A percentile compares a stretch with the other conserved stretches of the same genome.
Conservation (phyloP, 2,113 vertebrate genomes). For the Perccottus glenii region DNA sequence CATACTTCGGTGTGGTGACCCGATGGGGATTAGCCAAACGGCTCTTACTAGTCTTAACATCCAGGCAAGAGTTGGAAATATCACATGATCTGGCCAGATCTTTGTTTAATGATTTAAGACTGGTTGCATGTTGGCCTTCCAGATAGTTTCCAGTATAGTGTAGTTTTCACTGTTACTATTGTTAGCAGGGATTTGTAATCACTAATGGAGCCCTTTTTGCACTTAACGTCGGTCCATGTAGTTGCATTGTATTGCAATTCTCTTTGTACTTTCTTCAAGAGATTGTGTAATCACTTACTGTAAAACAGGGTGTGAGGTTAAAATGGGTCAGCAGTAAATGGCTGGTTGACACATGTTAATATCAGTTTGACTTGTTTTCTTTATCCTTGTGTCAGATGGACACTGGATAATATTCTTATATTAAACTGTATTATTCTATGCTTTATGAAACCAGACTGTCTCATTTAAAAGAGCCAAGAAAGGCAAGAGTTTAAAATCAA, state of each 20-base stretch:
- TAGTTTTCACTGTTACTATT: neutral
- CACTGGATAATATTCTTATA: slow-evolving; percentile 8
- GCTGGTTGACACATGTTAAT: slow-evolving; percentile 30
- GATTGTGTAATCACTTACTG: slow-evolving; percentile 18
- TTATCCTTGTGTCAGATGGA: slow-evolving; percentile 28
- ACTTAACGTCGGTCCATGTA: neutral
- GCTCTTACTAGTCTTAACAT: no score
- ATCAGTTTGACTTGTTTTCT: slow-evolving; percentile 47
- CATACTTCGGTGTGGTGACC: no score
- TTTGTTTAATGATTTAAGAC: neutral
- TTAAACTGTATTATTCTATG: slow-evolving; percentile 29
- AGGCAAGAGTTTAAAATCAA: slow-evolving; percentile 1
- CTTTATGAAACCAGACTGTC: slow-evolving; percentile 22
- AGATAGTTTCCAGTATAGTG: neutral
- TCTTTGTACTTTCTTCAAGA: slow-evolving; percentile 25
- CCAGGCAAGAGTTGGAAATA: neutral
- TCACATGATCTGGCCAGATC: neutral
- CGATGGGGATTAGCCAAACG: no score
- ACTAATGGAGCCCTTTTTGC: neutral
- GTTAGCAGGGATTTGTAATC: neutral
- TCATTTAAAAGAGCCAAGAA: neutral
- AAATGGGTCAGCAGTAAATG: slow-evolving; percentile 11
- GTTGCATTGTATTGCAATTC: slow-evolving; percentile 6
- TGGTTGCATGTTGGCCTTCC: neutral
- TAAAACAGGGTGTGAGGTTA: slow-evolving; percentile 7